These are phyloP conservation scores for Odontothrips loti DNA, from an alignment of 2,888 invertebrate species.

Conservation along the genomic window DNA sequence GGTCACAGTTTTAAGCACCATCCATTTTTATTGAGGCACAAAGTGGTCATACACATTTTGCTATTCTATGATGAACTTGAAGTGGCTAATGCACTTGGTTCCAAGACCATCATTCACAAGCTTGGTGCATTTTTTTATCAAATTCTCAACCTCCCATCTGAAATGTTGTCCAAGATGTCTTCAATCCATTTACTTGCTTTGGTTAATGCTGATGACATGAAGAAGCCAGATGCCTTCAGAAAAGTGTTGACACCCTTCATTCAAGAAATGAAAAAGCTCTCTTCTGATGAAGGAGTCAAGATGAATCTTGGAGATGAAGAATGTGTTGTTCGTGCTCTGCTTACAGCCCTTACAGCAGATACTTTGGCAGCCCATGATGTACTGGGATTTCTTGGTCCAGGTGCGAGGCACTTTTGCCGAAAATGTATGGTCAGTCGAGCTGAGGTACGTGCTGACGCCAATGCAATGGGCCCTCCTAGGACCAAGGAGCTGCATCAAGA, in stretches of 20 bases:
- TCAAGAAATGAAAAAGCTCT: background rate
- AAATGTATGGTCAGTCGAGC: background rate
- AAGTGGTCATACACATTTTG: constrained; percentile 34
- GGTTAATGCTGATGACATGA: background rate
- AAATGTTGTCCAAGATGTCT: constrained; percentile 37
- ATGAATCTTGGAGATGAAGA: background rate
- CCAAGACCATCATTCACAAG: background rate
- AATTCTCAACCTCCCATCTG: constrained; percentile 36
- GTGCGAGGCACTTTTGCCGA: background rate
- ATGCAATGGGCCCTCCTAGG: background rate
- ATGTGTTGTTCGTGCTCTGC: background rate
- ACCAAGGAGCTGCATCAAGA: background rate
- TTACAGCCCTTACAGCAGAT: background rate
- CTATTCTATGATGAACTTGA: constrained; percentile 38
- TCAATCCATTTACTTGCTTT: background rate
- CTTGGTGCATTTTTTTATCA: constrained; percentile 36
- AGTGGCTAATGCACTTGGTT: constrained; percentile 36
- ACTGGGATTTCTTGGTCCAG: background rate
- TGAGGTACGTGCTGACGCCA: background rate
- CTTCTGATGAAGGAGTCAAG: background rate
- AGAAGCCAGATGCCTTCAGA: background rate
- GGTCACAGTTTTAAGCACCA: background rate
- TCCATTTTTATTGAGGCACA: background rate
- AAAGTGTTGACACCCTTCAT: background rate
- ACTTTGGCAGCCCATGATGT: background rate